These are phyloP conservation scores for Calliopum simillimum DNA, from an alignment of 2,888 invertebrate species.

Conservation along the genomic window DNA sequence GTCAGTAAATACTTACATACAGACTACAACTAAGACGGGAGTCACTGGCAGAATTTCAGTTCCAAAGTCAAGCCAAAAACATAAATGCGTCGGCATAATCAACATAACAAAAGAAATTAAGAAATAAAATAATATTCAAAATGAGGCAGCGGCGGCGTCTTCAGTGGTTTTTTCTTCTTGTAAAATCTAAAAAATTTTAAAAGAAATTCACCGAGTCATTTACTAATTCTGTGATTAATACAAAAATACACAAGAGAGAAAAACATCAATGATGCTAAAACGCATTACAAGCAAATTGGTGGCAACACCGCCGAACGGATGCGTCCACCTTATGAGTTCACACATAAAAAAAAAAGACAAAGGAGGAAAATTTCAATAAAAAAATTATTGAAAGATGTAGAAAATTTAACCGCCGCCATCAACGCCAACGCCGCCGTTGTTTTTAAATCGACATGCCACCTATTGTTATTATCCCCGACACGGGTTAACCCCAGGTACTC, in stretches of 20 bases:
- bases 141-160: constrained; percentile 27
- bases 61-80: constrained; percentile 40
- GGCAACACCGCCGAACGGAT: constrained; percentile 47
- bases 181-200: constrained; percentile 40
- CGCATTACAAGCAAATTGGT: constrained; percentile 42
- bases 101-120: constrained; percentile 65
- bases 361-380: not conserved
- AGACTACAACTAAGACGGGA: no score
- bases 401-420: constrained; percentile 31
- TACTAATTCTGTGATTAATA: constrained; percentile 62
- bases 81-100: constrained; percentile 61
- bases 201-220: constrained; percentile 61
- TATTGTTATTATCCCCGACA: no score
- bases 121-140: constrained; percentile 59
- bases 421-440: constrained; percentile 15
- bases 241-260: constrained; percentile 33
- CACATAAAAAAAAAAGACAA: no score
- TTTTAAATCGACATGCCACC: not conserved
- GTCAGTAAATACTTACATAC: not conserved
- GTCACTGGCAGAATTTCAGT: constrained; percentile 26
- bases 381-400: constrained; percentile 7
- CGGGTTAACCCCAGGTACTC: not conserved
- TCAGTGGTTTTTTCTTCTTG: no score
- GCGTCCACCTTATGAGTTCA: no score
- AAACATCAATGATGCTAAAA: not conserved